Evolutionary conservation across 2,888 invertebrate species (phyloP).

Genomic region (Pediacus dermestoides): DNA sequence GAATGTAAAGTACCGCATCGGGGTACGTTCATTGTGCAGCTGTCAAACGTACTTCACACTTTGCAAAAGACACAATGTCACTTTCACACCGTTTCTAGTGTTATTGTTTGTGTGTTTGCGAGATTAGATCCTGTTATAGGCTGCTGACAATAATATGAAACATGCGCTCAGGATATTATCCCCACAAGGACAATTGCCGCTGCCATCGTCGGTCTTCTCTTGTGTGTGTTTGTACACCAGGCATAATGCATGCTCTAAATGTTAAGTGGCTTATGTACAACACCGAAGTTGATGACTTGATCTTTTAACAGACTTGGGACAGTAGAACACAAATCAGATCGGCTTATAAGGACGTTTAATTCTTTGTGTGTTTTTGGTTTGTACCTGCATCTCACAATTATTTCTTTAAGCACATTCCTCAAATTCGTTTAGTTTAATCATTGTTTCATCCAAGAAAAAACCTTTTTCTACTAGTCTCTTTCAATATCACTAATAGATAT

Average conservation of each 20-base stretch:
- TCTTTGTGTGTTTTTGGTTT: no score
- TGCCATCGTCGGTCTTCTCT: slow-evolving; percentile 3
- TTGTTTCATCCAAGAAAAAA: no score
- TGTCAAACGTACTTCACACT: slow-evolving; percentile 48
- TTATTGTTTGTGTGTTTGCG: slow-evolving; percentile 47
- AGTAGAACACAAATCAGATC: no score
- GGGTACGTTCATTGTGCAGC: slow-evolving; percentile 41
- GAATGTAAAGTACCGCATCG: slow-evolving; percentile 48
- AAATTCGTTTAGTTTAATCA: no score
- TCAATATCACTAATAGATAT: no score
- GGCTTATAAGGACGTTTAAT: no score
- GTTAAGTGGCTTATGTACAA: slow-evolving; percentile 19
- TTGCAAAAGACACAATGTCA: slow-evolving; percentile 48
- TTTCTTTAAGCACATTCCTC: no score
- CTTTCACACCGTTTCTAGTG: slow-evolving; percentile 46
- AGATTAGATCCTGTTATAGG: slow-evolving; percentile 34
- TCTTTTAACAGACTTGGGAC: slow-evolving; percentile 17
- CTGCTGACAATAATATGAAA: slow-evolving; percentile 18
- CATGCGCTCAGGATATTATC: slow-evolving; percentile 15
- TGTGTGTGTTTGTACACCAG: slow-evolving; percentile 2
- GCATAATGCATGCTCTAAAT: slow-evolving; percentile 18
- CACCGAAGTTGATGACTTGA: slow-evolving; percentile 23
- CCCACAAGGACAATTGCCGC: no score
- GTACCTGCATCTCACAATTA: no score
- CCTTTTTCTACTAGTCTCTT: no score